Percentiles rank a stretch among this genome's conserved stretches.
These are phyloP conservation scores for Benthosema pterotum DNA, from an alignment of 2,797 vertebrate genomes.

Conservation along the genomic window DNA sequence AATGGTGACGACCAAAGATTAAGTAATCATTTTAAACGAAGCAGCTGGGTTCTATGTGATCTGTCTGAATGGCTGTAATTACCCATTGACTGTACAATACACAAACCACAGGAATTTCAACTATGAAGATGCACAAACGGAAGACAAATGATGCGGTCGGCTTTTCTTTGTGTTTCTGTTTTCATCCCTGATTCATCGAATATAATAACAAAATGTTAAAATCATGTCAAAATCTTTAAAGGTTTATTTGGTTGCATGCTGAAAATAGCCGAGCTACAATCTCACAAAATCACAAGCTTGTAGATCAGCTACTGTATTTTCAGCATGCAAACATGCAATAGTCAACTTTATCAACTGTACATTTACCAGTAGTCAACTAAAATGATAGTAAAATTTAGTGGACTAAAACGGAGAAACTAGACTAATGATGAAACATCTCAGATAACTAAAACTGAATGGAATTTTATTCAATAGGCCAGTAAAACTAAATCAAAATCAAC, in stretches of 20 bases:
- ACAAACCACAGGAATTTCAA: conserved; percentile 33
- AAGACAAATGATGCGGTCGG: background rate
- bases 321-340: too few relatives aligned
- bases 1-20: conserved; percentile 29
- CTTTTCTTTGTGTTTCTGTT: conserved; percentile 1
- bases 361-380: too few relatives aligned
- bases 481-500: too few relatives aligned
- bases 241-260: background rate
- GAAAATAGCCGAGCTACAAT: too few relatives aligned
- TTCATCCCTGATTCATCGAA: background rate
- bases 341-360: too few relatives aligned
- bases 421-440: too few relatives aligned
- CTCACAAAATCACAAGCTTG: too few relatives aligned
- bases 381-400: too few relatives aligned
- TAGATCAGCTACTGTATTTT: too few relatives aligned
- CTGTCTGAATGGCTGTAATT: conserved; percentile 35
- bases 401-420: too few relatives aligned
- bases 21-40: conserved; percentile 35
- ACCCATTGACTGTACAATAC: conserved; percentile 28
- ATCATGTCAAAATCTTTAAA: background rate
- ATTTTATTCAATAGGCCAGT: too few relatives aligned
- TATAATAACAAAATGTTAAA: conserved; percentile 1
- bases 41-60: conserved; percentile 23
- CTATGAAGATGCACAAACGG: conserved; percentile 17
- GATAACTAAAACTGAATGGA: too few relatives aligned